These are phyloP conservation scores for Ischnus inquisitorius DNA, from an alignment of 2,888 invertebrate species.

Conservation along the genomic window DNA sequence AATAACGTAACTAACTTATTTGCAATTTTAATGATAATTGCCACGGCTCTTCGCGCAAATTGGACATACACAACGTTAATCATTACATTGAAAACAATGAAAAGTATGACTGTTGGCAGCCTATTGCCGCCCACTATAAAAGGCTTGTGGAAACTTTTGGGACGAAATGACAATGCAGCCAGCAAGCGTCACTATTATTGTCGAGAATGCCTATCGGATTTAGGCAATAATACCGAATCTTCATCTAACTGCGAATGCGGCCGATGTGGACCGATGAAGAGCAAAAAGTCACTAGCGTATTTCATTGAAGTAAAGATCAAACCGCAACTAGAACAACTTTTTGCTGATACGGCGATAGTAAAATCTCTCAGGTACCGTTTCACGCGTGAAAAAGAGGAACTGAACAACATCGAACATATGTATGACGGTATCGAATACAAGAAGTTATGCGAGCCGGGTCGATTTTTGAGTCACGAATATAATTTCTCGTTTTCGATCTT, in stretches of 20 bases:
- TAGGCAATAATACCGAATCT: neutral
- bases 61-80: neutral
- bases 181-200: constrained; percentile 9
- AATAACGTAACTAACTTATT: too few species aligned
- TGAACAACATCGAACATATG: constrained; percentile 45
- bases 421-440: constrained; percentile 46
- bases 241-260: neutral
- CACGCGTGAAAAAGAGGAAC: constrained; percentile 24
- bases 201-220: neutral
- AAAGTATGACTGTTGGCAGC: neutral
- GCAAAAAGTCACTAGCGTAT: neutral
- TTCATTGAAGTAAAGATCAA: constrained; percentile 21
- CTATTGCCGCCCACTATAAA: neutral
- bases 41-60: neutral
- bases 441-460: constrained; percentile 31
- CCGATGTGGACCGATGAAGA: neutral
- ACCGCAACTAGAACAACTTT: constrained; percentile 3
- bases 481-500: constrained; percentile 46
- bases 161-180: neutral
- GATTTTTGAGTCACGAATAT: constrained; percentile 33
- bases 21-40: neutral
- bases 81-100: neutral
- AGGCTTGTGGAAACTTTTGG: constrained; percentile 9
- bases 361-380: constrained; percentile 41
- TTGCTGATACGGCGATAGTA: neutral